These are phyloP conservation scores for Augochlora pura DNA, from an alignment of 1,140 invertebrate species.

Conservation along the genomic window DNA sequence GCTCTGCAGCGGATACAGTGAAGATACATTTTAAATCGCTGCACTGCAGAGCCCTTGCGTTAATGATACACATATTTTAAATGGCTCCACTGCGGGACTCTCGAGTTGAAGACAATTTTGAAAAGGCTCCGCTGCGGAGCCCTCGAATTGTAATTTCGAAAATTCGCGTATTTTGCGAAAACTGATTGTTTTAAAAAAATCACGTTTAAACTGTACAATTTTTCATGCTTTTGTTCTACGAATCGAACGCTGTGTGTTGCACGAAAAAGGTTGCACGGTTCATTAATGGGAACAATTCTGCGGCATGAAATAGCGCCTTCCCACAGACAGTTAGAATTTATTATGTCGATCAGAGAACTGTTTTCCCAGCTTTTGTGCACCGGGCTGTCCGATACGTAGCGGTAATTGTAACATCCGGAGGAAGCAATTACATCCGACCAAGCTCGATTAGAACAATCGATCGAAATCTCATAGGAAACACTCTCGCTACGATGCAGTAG, in stretches of 20 bases:
- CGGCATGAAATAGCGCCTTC: slow-evolving; percentile 6
- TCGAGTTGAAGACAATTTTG: too few relatives aligned
- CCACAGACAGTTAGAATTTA: slow-evolving; percentile 37
- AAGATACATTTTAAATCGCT: too few relatives aligned
- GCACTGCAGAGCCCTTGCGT: too few relatives aligned
- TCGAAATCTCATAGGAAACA: slow-evolving; percentile 21
- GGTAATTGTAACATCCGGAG: slow-evolving; percentile 47
- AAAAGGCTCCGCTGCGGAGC: too few relatives aligned
- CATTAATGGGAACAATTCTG: slow-evolving; percentile 28
- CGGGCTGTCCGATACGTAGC: slow-evolving; percentile 30
- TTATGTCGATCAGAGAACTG: slow-evolving; percentile 24
- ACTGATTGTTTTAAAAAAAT: too few relatives aligned
- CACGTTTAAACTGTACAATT: too few relatives aligned
- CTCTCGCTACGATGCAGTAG: neutral
- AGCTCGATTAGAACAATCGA: slow-evolving; percentile 44
- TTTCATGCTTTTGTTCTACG: too few relatives aligned
- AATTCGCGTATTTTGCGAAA: too few relatives aligned
- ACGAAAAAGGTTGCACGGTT: neutral
- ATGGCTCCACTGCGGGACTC: too few relatives aligned
- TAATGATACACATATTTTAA: too few relatives aligned
- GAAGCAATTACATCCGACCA: slow-evolving; percentile 38
- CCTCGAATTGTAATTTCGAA: too few relatives aligned
- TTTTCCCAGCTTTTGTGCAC: slow-evolving; percentile 38
- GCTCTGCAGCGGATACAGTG: too few relatives aligned
- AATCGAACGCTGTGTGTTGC: neutral